Percentiles rank a stretch among this genome's conserved stretches.
phyloP scores from a whole-genome alignment of 2,888 invertebrate species.

The Harpagoxenus sublaevis region DNA sequence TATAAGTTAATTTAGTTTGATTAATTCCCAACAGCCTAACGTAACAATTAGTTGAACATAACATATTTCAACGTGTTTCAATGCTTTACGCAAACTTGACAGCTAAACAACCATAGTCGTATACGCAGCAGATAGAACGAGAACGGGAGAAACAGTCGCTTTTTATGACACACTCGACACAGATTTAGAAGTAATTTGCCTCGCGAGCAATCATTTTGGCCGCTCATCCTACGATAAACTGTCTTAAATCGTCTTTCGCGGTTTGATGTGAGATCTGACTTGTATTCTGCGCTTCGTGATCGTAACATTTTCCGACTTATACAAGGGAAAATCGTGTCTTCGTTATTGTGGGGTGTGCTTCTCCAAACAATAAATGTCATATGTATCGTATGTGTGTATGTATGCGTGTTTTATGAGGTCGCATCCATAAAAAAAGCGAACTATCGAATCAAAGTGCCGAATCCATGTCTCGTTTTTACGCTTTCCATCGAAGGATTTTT shows the following conservation, averaged over 20 bases:
- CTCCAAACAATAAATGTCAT: conserved; percentile 39
- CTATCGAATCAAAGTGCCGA: background rate
- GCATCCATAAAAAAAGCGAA: conserved; percentile 20
- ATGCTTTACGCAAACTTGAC: background rate
- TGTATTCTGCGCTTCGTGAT: conserved; percentile 1
- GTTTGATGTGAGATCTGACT: conserved; percentile 12
- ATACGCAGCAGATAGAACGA: background rate
- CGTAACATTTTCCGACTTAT: conserved; percentile 30
- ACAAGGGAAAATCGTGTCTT: conserved; percentile 1
- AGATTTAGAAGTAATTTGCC: conserved; percentile 41
- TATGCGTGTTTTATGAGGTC: conserved; percentile 14
- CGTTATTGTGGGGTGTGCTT: conserved; percentile 5
- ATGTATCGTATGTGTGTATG: background rate
- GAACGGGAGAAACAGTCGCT: conserved; percentile 1
- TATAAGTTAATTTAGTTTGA: background rate
- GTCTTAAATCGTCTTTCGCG: conserved; percentile 17
- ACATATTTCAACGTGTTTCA: background rate
- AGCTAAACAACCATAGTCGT: background rate
- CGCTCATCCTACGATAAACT: conserved; percentile 31
- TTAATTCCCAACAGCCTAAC: background rate
- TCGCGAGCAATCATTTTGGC: conserved; percentile 22
- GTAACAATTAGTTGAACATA: background rate
- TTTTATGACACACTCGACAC: conserved; percentile 33
- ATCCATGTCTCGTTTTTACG: background rate
- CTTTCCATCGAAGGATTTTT: background rate